Evolutionary conservation across 1,140 invertebrate genomes (phyloP).

Genomic region (Zelostemma sp.): DNA sequence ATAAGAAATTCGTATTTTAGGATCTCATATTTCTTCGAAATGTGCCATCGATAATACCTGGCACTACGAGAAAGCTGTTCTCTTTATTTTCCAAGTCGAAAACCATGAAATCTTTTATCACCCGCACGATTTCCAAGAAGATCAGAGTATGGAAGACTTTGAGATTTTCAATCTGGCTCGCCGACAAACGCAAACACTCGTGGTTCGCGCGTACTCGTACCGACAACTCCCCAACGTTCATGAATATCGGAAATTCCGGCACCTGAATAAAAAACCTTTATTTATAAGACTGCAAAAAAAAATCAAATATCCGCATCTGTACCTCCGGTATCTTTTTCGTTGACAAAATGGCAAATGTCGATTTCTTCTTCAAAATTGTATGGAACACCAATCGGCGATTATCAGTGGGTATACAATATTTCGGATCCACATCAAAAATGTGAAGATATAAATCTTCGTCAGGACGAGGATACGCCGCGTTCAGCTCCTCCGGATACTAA

Average conservation of each 20-base stretch:
- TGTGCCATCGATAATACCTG: too few species aligned
- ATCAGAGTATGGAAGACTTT: constrained; percentile 73
- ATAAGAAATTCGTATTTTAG: not conserved
- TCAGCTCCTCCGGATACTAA: constrained; percentile 68
- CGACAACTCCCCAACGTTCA: constrained; percentile 83
- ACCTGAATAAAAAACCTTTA: constrained; percentile 73
- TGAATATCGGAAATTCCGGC: constrained; percentile 88
- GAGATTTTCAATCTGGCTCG: constrained; percentile 72
- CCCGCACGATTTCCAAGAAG: constrained; percentile 80
- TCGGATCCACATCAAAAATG: constrained; percentile 73
- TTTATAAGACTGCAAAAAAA: constrained; percentile 11
- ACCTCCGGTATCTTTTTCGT: constrained; percentile 71
- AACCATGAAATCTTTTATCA: constrained; percentile 84
- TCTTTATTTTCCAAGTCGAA: constrained; percentile 76
- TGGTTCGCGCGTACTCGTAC: constrained; percentile 74
- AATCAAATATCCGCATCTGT: not conserved
- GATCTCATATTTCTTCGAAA: too few species aligned
- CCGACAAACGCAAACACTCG: constrained; percentile 68
- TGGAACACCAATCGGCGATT: constrained; percentile 57
- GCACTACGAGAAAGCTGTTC: constrained; percentile 84
- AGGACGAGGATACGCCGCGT: constrained; percentile 60
- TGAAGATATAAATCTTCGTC: constrained; percentile 71
- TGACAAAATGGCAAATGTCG: constrained; percentile 74
- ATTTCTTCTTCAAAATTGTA: constrained; percentile 47
- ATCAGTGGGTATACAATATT: constrained; percentile 55